Evolutionary conservation across 2,113 vertebrate species (phyloP).

Genomic region (Macquaria australasica): DNA sequence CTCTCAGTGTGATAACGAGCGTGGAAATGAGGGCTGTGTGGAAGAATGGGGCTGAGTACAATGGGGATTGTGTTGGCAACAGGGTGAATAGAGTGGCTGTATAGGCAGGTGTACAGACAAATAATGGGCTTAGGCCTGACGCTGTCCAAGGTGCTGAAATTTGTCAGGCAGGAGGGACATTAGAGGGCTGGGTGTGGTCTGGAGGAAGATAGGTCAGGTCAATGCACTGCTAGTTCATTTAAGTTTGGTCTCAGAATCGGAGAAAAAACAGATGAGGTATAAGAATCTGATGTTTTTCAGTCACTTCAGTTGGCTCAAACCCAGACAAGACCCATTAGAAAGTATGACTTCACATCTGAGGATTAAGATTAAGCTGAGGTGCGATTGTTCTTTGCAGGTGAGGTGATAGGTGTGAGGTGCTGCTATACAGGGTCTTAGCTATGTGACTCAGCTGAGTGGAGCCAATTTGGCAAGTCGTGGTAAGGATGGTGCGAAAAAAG

Average conservation of each 20-base stretch:
- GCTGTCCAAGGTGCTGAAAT: slow-evolving; percentile 70
- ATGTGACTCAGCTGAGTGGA: slow-evolving; percentile 11
- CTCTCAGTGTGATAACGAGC: slow-evolving; percentile 76
- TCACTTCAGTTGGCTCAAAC: not conserved
- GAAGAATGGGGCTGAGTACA: slow-evolving; percentile 75
- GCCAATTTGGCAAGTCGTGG: not conserved
- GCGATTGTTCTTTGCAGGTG: not conserved
- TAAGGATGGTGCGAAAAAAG: not conserved
- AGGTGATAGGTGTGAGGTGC: slow-evolving; percentile 12
- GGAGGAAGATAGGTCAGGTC: not conserved
- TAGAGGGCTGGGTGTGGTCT: slow-evolving; percentile 20
- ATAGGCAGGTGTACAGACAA: slow-evolving; percentile 68
- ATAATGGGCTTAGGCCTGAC: slow-evolving; percentile 58
- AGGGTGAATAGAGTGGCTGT: slow-evolving; percentile 66
- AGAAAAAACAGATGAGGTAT: not conserved
- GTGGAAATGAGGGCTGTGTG: slow-evolving; percentile 78
- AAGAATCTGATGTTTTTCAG: not conserved
- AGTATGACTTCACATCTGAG: not conserved
- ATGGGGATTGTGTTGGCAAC: slow-evolving; percentile 74
- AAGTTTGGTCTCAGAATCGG: not conserved
- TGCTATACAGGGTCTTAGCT: not conserved
- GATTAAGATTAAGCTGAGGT: not conserved
- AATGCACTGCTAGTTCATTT: not conserved
- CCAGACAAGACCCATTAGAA: not conserved
- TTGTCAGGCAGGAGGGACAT: slow-evolving; percentile 30